Conservation (phyloP, 2,797 vertebrate genomes). For the Coendou prehensilis region DNA sequence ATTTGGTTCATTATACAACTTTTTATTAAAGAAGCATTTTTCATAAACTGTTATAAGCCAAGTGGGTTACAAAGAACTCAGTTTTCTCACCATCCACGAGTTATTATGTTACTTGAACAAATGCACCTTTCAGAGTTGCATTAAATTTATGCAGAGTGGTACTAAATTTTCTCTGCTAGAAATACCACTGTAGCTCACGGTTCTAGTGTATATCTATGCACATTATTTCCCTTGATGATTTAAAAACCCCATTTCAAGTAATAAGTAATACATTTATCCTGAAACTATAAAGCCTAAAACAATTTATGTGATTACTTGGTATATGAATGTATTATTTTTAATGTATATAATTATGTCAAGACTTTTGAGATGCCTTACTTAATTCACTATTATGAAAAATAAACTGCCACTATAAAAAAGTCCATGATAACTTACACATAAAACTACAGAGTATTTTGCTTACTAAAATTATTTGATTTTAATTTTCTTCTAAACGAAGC, state of each 20-base stretch:
- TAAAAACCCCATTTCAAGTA: constrained; percentile 15
- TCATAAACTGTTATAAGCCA: not conserved
- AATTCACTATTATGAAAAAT: constrained; percentile 33
- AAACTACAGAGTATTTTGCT: not conserved
- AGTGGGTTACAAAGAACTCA: not conserved
- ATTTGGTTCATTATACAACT: not conserved
- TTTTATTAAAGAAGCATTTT: constrained; percentile 6
- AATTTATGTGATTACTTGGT: not conserved
- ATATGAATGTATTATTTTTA: not conserved
- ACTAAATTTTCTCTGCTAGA: not conserved
- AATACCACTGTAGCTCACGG: not conserved
- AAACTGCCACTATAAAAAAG: not conserved
- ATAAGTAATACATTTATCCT: constrained; percentile 23
- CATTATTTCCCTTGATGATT: not conserved
- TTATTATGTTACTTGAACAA: constrained; percentile 25
- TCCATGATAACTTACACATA: not conserved
- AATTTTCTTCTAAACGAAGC: not conserved
- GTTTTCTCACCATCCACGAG: not conserved
- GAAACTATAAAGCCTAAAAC: constrained; percentile 18
- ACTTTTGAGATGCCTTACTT: not conserved
- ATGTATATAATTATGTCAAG: constrained; percentile 8
- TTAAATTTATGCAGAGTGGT: no score
- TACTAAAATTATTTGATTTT: not conserved
- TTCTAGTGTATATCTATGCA: not conserved
- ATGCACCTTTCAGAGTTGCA: not conserved